phyloP scores from a whole-genome alignment of 2,113 vertebrate species.

The Chionomys nivalis region DNA sequence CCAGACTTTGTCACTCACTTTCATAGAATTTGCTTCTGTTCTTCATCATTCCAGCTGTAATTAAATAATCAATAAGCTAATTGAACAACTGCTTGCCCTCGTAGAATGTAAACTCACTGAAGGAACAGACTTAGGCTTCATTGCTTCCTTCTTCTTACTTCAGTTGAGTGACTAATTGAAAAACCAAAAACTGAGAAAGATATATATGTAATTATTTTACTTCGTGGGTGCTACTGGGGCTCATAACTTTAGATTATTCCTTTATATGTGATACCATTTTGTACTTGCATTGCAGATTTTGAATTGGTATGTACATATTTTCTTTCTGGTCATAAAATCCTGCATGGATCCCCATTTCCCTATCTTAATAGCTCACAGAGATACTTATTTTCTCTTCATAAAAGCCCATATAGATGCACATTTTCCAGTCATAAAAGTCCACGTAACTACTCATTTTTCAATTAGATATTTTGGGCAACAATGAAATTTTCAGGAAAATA shows the following conservation, averaged over 20 bases:
- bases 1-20: not conserved
- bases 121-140: not conserved
- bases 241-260: not conserved
- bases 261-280: not conserved
- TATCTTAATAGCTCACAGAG: not conserved
- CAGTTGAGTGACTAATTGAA: not conserved
- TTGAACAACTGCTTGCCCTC: not conserved
- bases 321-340: not conserved
- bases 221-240: not conserved
- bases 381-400: not conserved
- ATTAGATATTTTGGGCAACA: not conserved
- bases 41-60: not conserved
- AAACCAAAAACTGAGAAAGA: not conserved
- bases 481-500: not conserved
- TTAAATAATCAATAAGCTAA: not conserved
- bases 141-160: not conserved
- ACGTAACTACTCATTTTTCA: not conserved
- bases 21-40: not conserved
- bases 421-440: not conserved
- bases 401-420: not conserved
- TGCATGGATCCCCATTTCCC: not conserved
- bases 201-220: not conserved
- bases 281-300: not conserved
- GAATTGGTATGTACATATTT: not conserved
- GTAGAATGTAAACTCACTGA: not conserved